A percentile compares a stretch with the other conserved stretches of the same genome.
Conservation (phyloP, 2,113 vertebrate genomes). For the Triplophysa tibetana region DNA sequence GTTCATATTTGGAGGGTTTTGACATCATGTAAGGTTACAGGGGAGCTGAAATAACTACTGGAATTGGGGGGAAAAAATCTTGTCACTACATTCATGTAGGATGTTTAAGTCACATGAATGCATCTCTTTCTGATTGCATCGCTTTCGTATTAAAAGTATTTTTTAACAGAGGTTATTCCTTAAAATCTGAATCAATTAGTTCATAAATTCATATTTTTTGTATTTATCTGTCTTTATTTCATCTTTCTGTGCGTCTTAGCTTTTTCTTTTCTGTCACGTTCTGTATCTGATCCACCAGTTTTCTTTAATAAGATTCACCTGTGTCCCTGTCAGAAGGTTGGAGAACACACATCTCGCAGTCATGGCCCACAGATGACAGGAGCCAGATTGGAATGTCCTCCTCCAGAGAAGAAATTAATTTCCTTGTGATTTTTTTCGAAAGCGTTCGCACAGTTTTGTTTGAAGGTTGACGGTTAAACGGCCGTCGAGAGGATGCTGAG, state of each 20-base stretch:
- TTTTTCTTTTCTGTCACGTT: conserved; percentile 53
- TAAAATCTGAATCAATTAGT: too few species aligned
- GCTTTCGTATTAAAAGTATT: too few species aligned
- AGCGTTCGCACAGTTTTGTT: conserved; percentile 78
- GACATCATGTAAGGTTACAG: neutral
- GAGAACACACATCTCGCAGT: conserved; percentile 78
- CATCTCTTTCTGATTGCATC: too few species aligned
- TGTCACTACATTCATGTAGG: neutral
- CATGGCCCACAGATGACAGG: conserved; percentile 95
- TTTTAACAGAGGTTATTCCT: too few species aligned
- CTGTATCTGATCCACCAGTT: conserved; percentile 53
- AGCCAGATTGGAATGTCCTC: conserved; percentile 84
- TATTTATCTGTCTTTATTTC: too few species aligned
- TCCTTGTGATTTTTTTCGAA: conserved; percentile 80
- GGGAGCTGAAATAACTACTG: neutral
- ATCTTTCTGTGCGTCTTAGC: neutral
- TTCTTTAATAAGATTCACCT: conserved; percentile 90
- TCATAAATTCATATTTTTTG: too few species aligned
- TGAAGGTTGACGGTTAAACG: conserved; percentile 72
- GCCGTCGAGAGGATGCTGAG: conserved; percentile 40
- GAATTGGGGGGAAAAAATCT: neutral
- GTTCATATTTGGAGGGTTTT: conserved; percentile 33
- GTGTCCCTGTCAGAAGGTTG: conserved; percentile 83
- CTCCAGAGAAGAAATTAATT: conserved; percentile 87
- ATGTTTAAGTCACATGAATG: neutral